Conservation (phyloP, 2,113 vertebrate genomes). For the Pteropus alecto region DNA sequence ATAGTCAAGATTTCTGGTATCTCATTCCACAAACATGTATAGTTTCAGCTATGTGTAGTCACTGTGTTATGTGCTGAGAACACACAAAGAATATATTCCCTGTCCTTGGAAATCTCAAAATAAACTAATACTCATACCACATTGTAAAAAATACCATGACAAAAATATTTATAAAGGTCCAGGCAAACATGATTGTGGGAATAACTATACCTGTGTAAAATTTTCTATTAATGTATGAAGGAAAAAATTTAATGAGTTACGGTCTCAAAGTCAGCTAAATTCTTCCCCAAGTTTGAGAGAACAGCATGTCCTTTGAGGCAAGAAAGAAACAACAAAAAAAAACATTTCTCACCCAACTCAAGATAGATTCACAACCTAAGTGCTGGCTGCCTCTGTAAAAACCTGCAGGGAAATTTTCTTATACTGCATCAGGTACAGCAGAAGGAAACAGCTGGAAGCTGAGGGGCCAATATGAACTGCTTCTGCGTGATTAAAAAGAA, state of each 20-base stretch:
- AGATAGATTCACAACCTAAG: slow-evolving; percentile 7
- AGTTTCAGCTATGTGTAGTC: background rate
- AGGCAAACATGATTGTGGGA: background rate
- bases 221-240: background rate
- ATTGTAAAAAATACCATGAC: background rate
- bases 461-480: slow-evolving; percentile 8
- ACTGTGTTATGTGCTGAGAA: background rate
- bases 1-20: background rate
- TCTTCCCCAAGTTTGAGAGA: background rate
- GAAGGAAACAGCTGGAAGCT: slow-evolving; percentile 71
- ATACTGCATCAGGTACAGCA: slow-evolving; percentile 40
- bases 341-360: slow-evolving; percentile 33
- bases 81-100: background rate
- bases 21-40: background rate
- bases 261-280: slow-evolving; percentile 38
- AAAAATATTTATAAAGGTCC: slow-evolving; percentile 8
- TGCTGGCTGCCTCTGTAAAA: slow-evolving; percentile 48
- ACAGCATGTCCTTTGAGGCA: background rate
- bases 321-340: background rate
- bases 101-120: background rate
- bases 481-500: background rate
- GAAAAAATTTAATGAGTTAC: slow-evolving; percentile 10
- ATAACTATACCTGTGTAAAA: background rate
- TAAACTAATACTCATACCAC: background rate
- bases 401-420: slow-evolving; percentile 55